Percentiles rank a stretch among this genome's conserved stretches.
phyloP scores from a whole-genome alignment of 2,113 vertebrate genomes.

The Synodontis membranacea region DNA sequence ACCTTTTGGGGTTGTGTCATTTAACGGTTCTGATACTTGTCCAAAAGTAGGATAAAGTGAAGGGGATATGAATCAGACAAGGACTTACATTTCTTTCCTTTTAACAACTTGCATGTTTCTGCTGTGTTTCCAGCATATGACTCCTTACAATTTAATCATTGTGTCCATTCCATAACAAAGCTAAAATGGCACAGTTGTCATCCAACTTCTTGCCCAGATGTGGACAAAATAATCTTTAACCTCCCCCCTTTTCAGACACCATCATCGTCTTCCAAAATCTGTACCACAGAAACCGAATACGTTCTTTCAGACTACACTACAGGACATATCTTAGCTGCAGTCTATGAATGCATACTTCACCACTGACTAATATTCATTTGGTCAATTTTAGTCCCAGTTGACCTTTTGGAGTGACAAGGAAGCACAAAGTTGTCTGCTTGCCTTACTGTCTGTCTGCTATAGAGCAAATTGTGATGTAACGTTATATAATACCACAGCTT shows the following conservation, averaged over 20 bases:
- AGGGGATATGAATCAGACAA: constrained; percentile 56
- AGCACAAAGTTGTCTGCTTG: constrained; percentile 1
- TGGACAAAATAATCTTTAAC: constrained; percentile 66
- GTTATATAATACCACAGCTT: neutral
- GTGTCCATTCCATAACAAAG: constrained; percentile 60
- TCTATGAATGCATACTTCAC: constrained; percentile 45
- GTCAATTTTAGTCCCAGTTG: constrained; percentile 62
- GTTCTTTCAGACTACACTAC: constrained; percentile 43
- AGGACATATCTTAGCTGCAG: constrained; percentile 41
- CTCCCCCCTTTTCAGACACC: constrained; percentile 25
- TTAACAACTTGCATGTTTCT: constrained; percentile 56
- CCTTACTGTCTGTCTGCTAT: neutral
- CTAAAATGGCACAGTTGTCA: constrained; percentile 68
- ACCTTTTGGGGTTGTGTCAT: constrained; percentile 62
- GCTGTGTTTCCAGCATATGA: constrained; percentile 53
- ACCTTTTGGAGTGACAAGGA: constrained; percentile 54
- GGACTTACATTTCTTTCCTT: constrained; percentile 61
- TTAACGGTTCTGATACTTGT: constrained; percentile 60
- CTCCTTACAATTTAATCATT: constrained; percentile 68
- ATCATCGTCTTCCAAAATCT: constrained; percentile 35
- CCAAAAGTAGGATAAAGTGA: constrained; percentile 55
- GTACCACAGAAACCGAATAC: constrained; percentile 26
- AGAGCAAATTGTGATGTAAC: neutral
- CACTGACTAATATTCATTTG: constrained; percentile 67
- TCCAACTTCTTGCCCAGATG: constrained; percentile 59